Evolutionary conservation across 2,797 vertebrate genomes (phyloP), one percentile per base, ranked within the genome.

Genomic region (Limnodromus scolopaceus): DNA sequence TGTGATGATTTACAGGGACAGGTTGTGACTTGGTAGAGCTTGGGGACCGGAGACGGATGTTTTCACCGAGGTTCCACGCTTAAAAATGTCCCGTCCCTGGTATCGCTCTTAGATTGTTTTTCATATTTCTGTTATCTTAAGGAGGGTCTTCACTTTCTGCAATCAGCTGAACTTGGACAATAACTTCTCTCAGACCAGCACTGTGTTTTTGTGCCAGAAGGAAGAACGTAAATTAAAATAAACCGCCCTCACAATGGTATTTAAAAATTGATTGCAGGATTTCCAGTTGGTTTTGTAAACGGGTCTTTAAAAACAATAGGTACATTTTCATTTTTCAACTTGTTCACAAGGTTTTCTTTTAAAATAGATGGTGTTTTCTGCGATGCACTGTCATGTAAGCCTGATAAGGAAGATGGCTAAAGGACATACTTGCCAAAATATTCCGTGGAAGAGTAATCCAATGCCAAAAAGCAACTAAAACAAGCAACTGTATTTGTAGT

Each of bases 401-500:
- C 71, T 87, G 95, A 79, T 85, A 93, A 84, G 84, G 92, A 74
- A 69, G 84, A 76, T 74, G 75, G 72, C 87, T 93, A 45, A 83
- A 81, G 92, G 87, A 27, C 57, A 23, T 53, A 48, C 72, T 82
- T 94, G 95, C 95, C 95, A 95, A 94, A 91, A 87, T 71, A 41
- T 32, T 95, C 63, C 75, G 77, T 71, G 79, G 53, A 39, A 93
- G 68, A 87, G 61, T 65, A 81, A 85, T 78, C 54, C 61, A 48
- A 75, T 93, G 96, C 94, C 90, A 92, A 80, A 93, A 93, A 86
- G 34, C 89, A 55, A 93, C 65, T 70, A 85, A 92, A 95, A 66
- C 30, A 46, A 89, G 71, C 68, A 89, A 68, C 78, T 93, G 2
- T 87, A 39, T 91, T 74, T 92, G 86, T 69, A 89, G 57, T 17